Base-by-base conservation (phyloP, 2,113 vertebrate genomes). In the Rhadina sibilatrix region DNA sequence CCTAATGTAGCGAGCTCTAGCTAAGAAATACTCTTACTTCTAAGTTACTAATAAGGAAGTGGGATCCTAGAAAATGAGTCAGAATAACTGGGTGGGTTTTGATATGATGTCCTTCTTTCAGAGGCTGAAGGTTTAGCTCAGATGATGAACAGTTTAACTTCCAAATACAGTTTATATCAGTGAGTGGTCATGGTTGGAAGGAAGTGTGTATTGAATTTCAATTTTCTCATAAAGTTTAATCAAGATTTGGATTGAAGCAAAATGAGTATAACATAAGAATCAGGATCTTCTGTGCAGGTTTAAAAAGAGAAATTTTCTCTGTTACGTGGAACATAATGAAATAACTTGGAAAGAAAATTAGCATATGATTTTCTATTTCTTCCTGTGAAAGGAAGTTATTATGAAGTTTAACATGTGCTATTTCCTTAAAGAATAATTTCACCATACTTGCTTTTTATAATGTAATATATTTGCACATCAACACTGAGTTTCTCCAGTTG, bases 181-280 rank as follows among this genome's bases (percentile, higher is more conserved):
- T 35, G 12, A 33, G 9, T 72, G 40, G 37, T n/a, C 53, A 65
- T 72, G n/a, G 38, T n/a, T 95, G 65, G 28, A 90, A 90, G 24
- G 37, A 84, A 91, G 72, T 28, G 28, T 71, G 46, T 37, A 76
- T 64, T 82, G 83, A 86, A 95, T 94, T 83, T 87, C 59, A 92
- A 77, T 87, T 93, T 94, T 49, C 54, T 85, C 24, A 86, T 90
- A 35, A 65, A 68, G 19, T 79, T 79, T 83, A 88, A 92, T 90
- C 66, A 85, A 83, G 37, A 90, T 65, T 75, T 83, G 25, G 49
- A 83, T 17, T 85, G 75, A 85, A 80, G 31, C 7, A 83, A 92
- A 92, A 68, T 89, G 15, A 65, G 9, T 72, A 33, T 68, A 83
- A 87, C 52, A 66, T 20, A 87, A 17, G 25, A 87, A 91, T 93